Evolutionary conservation across 23 tunicate species (phyloP), one percentile per base, ranked within the genome.

Genomic region (Ascidia mentula): DNA sequence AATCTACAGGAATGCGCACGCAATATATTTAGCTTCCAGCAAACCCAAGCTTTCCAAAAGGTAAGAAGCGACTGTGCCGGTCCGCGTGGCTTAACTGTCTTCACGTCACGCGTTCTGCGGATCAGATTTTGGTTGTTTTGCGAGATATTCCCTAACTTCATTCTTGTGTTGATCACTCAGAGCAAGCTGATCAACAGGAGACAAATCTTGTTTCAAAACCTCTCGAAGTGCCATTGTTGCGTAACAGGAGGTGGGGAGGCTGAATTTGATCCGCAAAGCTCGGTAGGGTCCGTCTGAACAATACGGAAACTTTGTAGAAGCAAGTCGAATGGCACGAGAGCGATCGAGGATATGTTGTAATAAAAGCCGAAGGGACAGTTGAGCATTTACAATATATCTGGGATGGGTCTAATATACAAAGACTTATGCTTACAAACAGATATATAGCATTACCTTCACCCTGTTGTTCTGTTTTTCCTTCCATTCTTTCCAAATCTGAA

Each of bases 221-320:
- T 92, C 97, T 1, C 97, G 78, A 84, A 92, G 69, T 12, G 97
- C 97, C 37, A 92, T 86, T 3, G 91, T 92, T 0, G 97, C 97
- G 78, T 92, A 92, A 40, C 85, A 40, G 6, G 91, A 86, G 34
- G 97, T 35, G 9, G 88, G 88, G 13, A 92, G 80, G 26, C 61
- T 8, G 69, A 92, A 92, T 6, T 72, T 40, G 26, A 86, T 28
- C 8, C 78, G 46, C 35, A 86, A 60, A 28, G 91, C 88, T 0
- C 36, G 31, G 31, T 46, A 86, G 30, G 77, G 59, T n/a, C 91
- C 97, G 34, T 81, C 90, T 83, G 81, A 12, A 88, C 40, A 76
- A 76, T 40, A 40, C 28, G 18, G 65, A n/a, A n/a, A n/a, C n/a
- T n/a, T n/a, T n/a, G n/a, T n/a, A n/a, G n/a, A n/a, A n/a, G n/a